Percentiles rank a stretch among this genome's conserved stretches.
These are phyloP conservation scores for Cerceris ruficornis DNA, from an alignment of 2,888 invertebrate species.

Conservation along the genomic window DNA sequence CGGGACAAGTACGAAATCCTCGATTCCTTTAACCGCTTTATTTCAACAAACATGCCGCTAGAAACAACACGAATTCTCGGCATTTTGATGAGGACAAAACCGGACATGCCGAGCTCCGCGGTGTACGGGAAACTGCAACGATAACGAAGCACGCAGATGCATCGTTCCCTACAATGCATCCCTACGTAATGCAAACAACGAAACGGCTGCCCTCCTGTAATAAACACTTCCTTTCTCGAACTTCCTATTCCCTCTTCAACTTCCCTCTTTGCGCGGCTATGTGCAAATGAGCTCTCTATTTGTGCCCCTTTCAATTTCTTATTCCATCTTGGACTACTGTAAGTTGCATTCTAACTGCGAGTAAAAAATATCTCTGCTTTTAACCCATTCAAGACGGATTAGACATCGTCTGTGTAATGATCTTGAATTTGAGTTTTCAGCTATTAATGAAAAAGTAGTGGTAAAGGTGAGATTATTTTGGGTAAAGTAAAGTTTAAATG, in stretches of 20 bases:
- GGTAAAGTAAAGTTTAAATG: no score
- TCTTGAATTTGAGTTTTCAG: no score
- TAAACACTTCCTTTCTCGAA: conserved; percentile 16
- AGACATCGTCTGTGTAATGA: no score
- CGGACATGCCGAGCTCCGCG: conserved; percentile 12
- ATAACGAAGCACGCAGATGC: conserved; percentile 17
- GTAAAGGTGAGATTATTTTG: no score
- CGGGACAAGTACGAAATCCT: not conserved
- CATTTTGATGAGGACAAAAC: conserved; percentile 1
- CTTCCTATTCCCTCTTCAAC: conserved; percentile 1
- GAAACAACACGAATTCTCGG: not conserved
- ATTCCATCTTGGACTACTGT: not conserved
- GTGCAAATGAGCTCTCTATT: not conserved
- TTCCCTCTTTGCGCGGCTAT: not conserved
- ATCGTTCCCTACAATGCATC: not conserved
- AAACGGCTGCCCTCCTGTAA: conserved; percentile 18
- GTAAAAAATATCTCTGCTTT: not conserved
- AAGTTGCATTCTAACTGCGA: not conserved
- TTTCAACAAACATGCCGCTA: not conserved
- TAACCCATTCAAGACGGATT: not conserved
- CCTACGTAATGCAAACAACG: conserved; percentile 11
- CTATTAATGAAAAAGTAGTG: no score
- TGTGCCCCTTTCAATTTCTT: not conserved
- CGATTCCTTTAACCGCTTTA: not conserved
- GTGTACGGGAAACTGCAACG: conserved; percentile 27